A percentile compares a stretch with the other conserved stretches of the same genome.
Conservation (phyloP, 2,113 vertebrate genomes). For the Cyanoderma ruficeps region DNA sequence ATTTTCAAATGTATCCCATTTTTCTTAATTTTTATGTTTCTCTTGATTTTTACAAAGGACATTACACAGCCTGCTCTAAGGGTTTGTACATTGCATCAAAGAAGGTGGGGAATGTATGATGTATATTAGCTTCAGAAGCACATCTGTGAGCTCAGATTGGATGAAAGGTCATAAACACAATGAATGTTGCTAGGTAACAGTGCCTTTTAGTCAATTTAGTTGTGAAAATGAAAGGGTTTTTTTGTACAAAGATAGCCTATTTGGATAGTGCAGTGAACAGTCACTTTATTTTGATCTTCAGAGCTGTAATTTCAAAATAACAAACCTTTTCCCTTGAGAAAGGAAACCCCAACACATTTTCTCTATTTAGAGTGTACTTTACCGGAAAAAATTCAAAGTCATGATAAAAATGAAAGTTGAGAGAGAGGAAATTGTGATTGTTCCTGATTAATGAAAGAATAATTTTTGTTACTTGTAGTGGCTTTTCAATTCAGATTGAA, state of each 20-base stretch:
- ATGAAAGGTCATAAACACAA: conserved; percentile 85
- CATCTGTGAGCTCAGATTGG: conserved; percentile 83
- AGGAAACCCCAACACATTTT: background rate
- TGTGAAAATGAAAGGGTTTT: conserved; percentile 81
- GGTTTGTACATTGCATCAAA: conserved; percentile 50
- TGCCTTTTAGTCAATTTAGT: conserved; percentile 85
- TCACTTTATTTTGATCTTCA: conserved; percentile 83
- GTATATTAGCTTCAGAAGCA: conserved; percentile 82
- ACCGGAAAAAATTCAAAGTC: conserved; percentile 55
- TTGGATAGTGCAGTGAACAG: conserved; percentile 81
- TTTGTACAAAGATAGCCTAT: conserved; percentile 79
- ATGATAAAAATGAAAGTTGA: conserved; percentile 42
- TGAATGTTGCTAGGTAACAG: conserved; percentile 87
- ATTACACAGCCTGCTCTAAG: conserved; percentile 57
- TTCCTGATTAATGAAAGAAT: conserved; percentile 61
- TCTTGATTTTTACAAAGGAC: conserved; percentile 42
- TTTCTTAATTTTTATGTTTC: conserved; percentile 40
- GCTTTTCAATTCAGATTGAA: conserved; percentile 45
- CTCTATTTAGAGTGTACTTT: conserved; percentile 62
- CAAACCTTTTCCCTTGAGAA: conserved; percentile 45
- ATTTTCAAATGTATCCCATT: conserved; percentile 24
- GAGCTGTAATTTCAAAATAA: conserved; percentile 79
- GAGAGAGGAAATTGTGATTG: conserved; percentile 45
- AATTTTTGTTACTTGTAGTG: conserved; percentile 24
- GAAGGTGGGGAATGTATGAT: conserved; percentile 71